A percentile compares a stretch with the other conserved stretches of the same genome.
Conservation (phyloP, 2,113 vertebrate genomes). For the Crypturellus undulatus region DNA sequence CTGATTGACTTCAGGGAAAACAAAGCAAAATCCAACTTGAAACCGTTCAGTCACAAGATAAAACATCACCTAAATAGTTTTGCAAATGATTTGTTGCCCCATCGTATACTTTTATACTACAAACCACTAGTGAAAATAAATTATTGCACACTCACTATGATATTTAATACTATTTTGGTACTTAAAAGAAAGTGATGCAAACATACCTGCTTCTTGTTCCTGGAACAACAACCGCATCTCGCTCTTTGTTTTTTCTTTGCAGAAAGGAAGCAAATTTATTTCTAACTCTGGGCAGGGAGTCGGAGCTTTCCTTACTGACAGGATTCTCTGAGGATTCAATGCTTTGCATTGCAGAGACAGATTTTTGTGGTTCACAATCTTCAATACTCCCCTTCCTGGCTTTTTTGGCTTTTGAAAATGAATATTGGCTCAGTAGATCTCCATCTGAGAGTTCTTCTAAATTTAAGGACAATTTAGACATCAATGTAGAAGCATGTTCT, state of each 20-base stretch:
- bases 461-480: conserved; percentile 33
- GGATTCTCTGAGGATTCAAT: neutral
- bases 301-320: conserved; percentile 7
- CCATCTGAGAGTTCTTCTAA: conserved; percentile 82
- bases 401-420: conserved; percentile 81
- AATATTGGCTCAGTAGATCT: conserved; percentile 90
- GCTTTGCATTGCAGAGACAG: neutral
- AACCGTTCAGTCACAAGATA: too few species aligned
- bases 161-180: neutral
- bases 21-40: too few species aligned
- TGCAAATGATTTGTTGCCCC: too few species aligned
- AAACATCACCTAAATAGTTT: too few species aligned
- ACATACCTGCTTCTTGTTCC: conserved; percentile 89
- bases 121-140: too few species aligned
- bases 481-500: neutral
- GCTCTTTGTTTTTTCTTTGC: conserved; percentile 84
- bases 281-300: conserved; percentile 49
- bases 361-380: neutral
- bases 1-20: too few species aligned
- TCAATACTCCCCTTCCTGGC: conserved; percentile 57
- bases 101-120: too few species aligned
- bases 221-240: conserved; percentile 72
- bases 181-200: neutral
- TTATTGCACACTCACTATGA: neutral
- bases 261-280: conserved; percentile 90